phyloP scores from a whole-genome alignment of 1,140 invertebrate genomes.

The Yoshiicerus persimilis region DNA sequence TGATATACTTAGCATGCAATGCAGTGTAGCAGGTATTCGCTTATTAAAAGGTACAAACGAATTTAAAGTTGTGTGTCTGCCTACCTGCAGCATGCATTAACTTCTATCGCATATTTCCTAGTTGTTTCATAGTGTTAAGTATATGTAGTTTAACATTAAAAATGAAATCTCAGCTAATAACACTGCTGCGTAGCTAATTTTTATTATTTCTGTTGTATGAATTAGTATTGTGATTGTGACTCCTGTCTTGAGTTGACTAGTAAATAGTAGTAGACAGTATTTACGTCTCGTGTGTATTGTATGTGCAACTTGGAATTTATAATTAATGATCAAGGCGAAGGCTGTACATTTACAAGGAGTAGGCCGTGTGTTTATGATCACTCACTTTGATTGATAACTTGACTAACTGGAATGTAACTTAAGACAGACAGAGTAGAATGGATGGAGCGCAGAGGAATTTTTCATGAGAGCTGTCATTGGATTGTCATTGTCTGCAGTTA shows the following conservation, averaged over 20 bases:
- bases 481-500: conserved; percentile 1
- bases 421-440: background rate
- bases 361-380: background rate
- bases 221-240: background rate
- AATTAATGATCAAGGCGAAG: conserved; percentile 22
- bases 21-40: background rate
- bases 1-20: no score
- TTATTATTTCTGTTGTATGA: background rate
- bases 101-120: background rate
- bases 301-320: conserved; percentile 16
- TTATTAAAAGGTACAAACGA: background rate
- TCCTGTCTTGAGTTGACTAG: background rate
- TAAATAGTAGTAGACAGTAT: background rate
- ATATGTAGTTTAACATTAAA: background rate
- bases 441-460: background rate
- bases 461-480: conserved; percentile 8
- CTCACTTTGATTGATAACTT: conserved; percentile 19
- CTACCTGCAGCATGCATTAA: background rate
- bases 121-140: background rate
- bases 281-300: background rate
- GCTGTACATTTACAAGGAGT: background rate
- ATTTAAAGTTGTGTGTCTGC: background rate
- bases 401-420: conserved; percentile 13
- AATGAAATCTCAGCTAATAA: background rate
- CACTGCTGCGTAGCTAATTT: background rate